These are phyloP conservation scores for Calameuta idolon DNA, from an alignment of 2,888 invertebrate genomes.

Conservation along the genomic window DNA sequence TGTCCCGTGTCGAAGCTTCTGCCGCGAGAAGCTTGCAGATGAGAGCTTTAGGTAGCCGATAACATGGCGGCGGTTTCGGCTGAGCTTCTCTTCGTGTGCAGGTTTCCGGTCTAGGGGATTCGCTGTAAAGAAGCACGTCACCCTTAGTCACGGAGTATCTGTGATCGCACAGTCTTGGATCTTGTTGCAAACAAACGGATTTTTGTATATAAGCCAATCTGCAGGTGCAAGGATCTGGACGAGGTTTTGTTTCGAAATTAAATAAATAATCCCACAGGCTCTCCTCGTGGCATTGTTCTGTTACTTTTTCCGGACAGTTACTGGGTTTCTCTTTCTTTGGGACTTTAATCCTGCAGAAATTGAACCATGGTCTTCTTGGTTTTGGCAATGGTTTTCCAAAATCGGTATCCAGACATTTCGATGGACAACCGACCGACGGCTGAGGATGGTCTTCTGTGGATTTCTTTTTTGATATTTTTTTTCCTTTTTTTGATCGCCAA, in stretches of 20 bases:
- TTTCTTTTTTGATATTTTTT: background rate
- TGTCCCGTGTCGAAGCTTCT: constrained; percentile 4
- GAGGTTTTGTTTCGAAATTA: constrained; percentile 17
- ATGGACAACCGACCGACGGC: constrained; percentile 20
- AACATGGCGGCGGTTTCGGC: constrained; percentile 31
- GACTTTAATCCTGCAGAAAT: constrained; percentile 27
- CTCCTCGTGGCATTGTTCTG: constrained; percentile 7
- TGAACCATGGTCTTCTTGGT: constrained; percentile 14
- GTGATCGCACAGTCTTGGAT: constrained; percentile 38
- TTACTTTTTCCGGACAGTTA: constrained; percentile 4
- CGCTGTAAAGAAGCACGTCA: constrained; percentile 35
- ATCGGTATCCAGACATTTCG: constrained; percentile 18
- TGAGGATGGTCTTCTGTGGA: background rate
- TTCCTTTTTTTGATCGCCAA: background rate
- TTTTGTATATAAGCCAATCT: constrained; percentile 10
- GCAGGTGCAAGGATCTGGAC: constrained; percentile 25
- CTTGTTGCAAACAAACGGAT: constrained; percentile 8
- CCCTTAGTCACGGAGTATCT: constrained; percentile 35
- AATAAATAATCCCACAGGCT: constrained; percentile 33
- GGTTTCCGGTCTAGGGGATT: constrained; percentile 7
- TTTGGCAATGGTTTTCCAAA: constrained; percentile 15
- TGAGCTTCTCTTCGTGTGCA: constrained; percentile 23
- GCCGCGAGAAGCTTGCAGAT: constrained; percentile 27
- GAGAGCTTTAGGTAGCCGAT: constrained; percentile 34
- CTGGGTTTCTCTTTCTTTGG: constrained; percentile 16